Evolutionary conservation across 2,797 vertebrate species (phyloP), one percentile per base, ranked within the genome.

Genomic region (Sphenodon punctatus): DNA sequence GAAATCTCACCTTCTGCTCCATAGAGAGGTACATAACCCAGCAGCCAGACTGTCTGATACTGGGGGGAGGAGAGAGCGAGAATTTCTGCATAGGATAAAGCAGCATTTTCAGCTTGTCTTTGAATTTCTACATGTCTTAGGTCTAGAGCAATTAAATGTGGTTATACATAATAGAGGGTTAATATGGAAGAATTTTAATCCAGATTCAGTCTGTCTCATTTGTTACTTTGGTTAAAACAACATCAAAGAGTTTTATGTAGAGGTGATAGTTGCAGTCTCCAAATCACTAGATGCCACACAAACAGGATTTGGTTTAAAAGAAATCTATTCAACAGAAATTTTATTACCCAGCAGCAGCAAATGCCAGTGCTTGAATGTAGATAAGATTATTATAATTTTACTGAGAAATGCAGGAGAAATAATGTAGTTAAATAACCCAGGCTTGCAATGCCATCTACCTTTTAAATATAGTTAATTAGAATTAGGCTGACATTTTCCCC

Each of bases 371-470:
- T 36, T 61, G 36, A 19, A 42, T 69, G 22, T 27, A 75, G 86
- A 79, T 63, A 83, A 86, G 74, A 85, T 80, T 84, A 68, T 86
- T 51, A 65, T 59, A 78, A 78, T 51, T 34, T 30, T 12, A 32
- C 30, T 32, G 22, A 30, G 68, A 78, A 70, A 51, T 38, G 25
- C 10, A 60, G n/a, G 51, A 43, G 45, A 46, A 39, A 66, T 20
- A 59, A 49, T 19, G 67, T 55, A 34, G 42, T 46, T n/a, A 30
- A 46, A n/a, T n/a, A 34, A 23, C 19, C 20, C 36, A 55, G 11
- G 12, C 22, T 36, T 34, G 12, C 30, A 17, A 32, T 16, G 16
- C 65, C 41, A 60, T 27, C 34, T 42, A 34, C 58, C 17, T 19
- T 30, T 11, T 56, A 56, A 22, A 19, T 34, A 56, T 13, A 16